phyloP scores from a whole-genome alignment of 1,140 invertebrate genomes.

The Phymorhynchus buccinoides region DNA sequence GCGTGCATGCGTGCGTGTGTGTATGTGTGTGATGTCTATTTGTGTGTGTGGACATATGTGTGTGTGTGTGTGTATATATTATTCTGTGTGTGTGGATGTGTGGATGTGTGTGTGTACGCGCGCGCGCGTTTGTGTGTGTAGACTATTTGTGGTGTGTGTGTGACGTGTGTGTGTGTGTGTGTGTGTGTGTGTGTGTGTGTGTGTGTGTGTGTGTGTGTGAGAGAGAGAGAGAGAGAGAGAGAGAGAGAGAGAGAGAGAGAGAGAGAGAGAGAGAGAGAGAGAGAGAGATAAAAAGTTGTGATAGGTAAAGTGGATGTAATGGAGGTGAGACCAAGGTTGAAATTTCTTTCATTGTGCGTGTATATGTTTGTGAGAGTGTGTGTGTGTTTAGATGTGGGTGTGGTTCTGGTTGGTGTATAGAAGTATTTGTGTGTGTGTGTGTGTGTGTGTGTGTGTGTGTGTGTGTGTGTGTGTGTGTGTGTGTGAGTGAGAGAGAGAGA shows the following conservation, averaged over 20 bases:
- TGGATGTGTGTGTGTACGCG: too few species aligned
- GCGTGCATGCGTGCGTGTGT: too few species aligned
- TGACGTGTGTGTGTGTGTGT: too few species aligned
- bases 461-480: neutral
- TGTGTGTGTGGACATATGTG: too few species aligned
- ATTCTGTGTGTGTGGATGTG: too few species aligned
- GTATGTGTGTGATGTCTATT: too few species aligned
- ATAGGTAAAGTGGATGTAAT: neutral
- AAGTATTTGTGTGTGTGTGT: neutral
- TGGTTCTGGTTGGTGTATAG: neutral
- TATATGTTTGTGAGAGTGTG: neutral
- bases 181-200: neutral
- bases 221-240: neutral
- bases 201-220: neutral
- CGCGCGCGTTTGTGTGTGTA: too few species aligned
- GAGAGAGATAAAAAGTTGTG: neutral
- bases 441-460: neutral
- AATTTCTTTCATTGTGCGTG: neutral
- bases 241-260: neutral
- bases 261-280: neutral
- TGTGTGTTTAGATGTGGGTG: neutral
- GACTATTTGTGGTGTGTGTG: too few species aligned
- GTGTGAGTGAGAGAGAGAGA: neutral
- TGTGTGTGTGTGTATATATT: too few species aligned
- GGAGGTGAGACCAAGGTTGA: neutral